These are phyloP conservation scores for Caenorhabditis angaria DNA, from an alignment of 2,888 invertebrate genomes.

Conservation along the genomic window DNA sequence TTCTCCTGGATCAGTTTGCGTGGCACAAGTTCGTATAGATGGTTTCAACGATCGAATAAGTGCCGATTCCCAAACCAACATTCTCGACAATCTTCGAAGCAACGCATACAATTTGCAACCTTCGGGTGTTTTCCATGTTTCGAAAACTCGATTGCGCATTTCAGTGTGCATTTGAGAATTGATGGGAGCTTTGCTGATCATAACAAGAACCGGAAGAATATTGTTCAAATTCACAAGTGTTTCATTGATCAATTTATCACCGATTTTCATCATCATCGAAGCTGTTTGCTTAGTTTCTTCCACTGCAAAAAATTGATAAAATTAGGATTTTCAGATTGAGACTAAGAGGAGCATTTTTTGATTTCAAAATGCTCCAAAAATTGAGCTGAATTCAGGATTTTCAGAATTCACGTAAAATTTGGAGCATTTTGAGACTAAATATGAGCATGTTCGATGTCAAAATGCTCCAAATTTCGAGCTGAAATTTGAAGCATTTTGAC, in stretches of 20 bases:
- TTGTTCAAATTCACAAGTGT: conserved; percentile 35
- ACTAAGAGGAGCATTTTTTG: no score
- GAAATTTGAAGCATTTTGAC: no score
- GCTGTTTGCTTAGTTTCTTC: conserved; percentile 13
- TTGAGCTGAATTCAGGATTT: no score
- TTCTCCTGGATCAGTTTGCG: conserved; percentile 41
- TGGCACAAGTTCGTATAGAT: conserved; percentile 30
- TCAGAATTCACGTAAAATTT: no score
- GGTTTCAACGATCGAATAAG: conserved; percentile 40
- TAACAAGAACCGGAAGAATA: conserved; percentile 37
- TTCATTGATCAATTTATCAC: conserved; percentile 35
- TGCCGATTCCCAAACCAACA: conserved; percentile 48
- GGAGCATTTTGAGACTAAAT: no score
- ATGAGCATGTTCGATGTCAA: no score
- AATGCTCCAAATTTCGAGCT: no score
- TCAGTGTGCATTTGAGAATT: conserved; percentile 21
- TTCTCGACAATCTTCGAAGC: conserved; percentile 38
- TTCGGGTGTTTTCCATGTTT: conserved; percentile 43
- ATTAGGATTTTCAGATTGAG: no score
- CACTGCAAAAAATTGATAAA: not conserved
- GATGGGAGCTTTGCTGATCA: conserved; percentile 28
- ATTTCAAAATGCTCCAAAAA: no score
- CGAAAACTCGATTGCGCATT: conserved; percentile 30
- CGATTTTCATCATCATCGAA: conserved; percentile 24
- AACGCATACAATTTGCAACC: conserved; percentile 38